A percentile compares a stretch with the other conserved stretches of the same genome.
Conservation (phyloP, 2,113 vertebrate genomes). For the human region DNA sequence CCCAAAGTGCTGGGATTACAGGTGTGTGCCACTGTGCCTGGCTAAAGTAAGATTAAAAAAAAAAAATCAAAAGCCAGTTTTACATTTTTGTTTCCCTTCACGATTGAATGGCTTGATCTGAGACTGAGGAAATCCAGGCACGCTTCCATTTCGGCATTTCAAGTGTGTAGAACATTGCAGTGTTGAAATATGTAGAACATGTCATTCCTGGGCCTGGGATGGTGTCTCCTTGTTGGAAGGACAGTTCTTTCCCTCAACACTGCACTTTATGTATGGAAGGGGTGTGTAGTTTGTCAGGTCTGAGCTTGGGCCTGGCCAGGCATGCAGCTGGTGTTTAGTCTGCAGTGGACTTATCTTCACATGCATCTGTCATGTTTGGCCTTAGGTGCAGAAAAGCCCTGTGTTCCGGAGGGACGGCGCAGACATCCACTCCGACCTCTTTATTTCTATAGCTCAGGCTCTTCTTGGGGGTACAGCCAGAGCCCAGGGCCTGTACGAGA, state of each 20-base stretch:
- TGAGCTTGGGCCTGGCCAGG: background rate
- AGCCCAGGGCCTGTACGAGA: slow-evolving; percentile 94
- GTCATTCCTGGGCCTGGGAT: background rate
- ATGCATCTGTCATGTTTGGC: background rate
- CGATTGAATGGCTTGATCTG: background rate
- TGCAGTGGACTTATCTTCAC: background rate
- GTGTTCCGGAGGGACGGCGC: slow-evolving; percentile 94
- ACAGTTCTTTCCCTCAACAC: background rate
- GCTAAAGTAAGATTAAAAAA: background rate
- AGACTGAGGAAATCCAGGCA: background rate
- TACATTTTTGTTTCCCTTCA: background rate
- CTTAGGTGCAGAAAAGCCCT: slow-evolving; percentile 95
- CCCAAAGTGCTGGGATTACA: too few species aligned
- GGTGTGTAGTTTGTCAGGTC: fast-evolving
- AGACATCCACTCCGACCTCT: slow-evolving; percentile 96
- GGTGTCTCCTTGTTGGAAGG: background rate
- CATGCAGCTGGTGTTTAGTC: background rate
- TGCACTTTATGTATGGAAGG: background rate
- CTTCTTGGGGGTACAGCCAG: slow-evolving; percentile 94
- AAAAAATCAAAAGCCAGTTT: background rate
- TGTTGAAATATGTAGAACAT: background rate
- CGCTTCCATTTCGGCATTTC: too few species aligned
- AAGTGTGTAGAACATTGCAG: too few species aligned
- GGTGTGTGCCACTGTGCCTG: too few species aligned
- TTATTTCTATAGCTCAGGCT: slow-evolving; percentile 94